Conservation (phyloP, 2,797 vertebrate genomes). For the Bradypodion pumilum region DNA sequence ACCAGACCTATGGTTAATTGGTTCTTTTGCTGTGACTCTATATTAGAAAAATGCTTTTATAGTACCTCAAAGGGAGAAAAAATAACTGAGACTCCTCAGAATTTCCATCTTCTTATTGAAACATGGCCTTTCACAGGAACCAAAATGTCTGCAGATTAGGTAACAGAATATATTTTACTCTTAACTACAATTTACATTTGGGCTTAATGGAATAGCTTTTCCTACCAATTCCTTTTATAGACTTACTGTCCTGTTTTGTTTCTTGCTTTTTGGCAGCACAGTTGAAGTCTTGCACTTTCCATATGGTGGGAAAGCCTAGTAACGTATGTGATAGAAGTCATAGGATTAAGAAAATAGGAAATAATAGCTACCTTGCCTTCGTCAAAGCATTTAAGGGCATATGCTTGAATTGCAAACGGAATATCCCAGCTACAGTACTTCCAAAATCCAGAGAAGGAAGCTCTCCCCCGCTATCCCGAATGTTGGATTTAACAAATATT, state of each 20-base stretch:
- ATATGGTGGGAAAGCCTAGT: neutral
- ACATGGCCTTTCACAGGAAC: neutral
- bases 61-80: neutral
- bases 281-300: neutral
- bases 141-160: neutral
- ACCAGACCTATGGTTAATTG: slow-evolving; percentile 7
- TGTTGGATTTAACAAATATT: slow-evolving; percentile 5
- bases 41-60: slow-evolving; percentile 1
- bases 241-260: neutral
- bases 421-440: neutral
- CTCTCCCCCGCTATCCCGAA: neutral
- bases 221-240: neutral
- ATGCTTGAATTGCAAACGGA: neutral
- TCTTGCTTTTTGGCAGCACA: neutral
- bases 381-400: neutral
- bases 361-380: neutral
- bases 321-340: neutral
- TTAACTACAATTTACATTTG: slow-evolving; percentile 10
- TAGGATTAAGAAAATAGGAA: neutral
- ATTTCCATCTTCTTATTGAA: neutral
- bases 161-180: neutral
- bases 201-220: neutral
- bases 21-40: neutral
- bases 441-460: neutral
- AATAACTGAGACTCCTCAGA: neutral